Evolutionary conservation across 2,888 invertebrate genomes (phyloP), one percentile per base, ranked within the genome.

Genomic region (Microctonus brassicae): DNA sequence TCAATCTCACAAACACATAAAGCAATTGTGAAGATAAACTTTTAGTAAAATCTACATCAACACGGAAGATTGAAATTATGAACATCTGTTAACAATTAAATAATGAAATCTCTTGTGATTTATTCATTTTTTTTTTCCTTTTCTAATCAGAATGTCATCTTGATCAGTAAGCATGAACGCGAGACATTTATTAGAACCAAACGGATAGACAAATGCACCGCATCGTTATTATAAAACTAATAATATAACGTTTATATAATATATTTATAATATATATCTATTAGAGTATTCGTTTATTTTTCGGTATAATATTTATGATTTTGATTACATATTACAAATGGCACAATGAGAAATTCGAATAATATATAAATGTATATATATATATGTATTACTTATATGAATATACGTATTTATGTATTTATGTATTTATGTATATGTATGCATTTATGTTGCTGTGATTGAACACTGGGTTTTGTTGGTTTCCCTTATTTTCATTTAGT

Each of bases 171-270:
- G 20, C 11, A 33, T 69, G 57, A 63, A 42, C 64, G 65, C 58
- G 53, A 62, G 26, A 70, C 70, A 67, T 57, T 72, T 47, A 64
- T 62, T 69, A 77, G 80, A 86, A 86, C 87, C 86, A 87, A 87
- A 87, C 85, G 85, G 87, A 87, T 87, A 86, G 87, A 87, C 87
- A 85, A 82, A 83, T 80, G 82, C 85, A 84, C 82, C 81, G 77
- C 72, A 69, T 69, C 65, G 69, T 75, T 72, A 71, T 60, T 47
- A 74, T 69, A 55, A n/a, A 47, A 36, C 73, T 69, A 55, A n/a
- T 29, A 24, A 39, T 39, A 11, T n/a, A n/a, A 7, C 17, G 47
- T 24, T 62, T 62, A n/a, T 39, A 24, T 39, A n/a, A 58, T 58
- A 58, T n/a, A n/a, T n/a, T 33, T 13, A 6, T 3, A 33, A 33